phyloP scores from a whole-genome alignment of 2,797 vertebrate species.

The Sebastes iracundus region DNA sequence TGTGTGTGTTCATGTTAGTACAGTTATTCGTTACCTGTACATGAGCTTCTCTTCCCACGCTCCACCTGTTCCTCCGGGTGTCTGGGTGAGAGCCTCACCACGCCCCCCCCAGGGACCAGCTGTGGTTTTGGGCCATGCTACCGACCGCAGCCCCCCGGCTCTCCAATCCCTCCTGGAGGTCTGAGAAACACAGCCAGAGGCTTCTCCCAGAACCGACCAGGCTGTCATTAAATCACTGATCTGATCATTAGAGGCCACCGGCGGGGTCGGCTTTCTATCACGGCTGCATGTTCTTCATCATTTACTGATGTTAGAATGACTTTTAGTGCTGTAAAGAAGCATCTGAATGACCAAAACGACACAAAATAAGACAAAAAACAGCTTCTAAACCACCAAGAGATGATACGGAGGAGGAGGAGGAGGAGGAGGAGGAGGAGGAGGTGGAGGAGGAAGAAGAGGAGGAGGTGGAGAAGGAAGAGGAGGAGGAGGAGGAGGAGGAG shows the following conservation, averaged over 20 bases:
- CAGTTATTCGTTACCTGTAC: conserved; percentile 37
- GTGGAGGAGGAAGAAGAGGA: rapidly evolving
- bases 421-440: rapidly evolving
- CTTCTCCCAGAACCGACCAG: conserved; percentile 52
- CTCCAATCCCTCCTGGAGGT: conserved; percentile 21
- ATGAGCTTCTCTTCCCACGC: conserved; percentile 36
- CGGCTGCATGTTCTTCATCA: background rate
- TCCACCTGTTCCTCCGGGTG: conserved; percentile 33
- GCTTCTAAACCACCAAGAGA: background rate
- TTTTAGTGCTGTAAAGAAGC: background rate
- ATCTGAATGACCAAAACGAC: background rate
- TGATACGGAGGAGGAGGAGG: background rate
- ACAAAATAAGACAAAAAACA: background rate
- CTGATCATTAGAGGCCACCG: conserved; percentile 7
- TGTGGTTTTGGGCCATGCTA: conserved; percentile 23
- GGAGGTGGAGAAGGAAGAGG: no score
- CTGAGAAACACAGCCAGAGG: conserved; percentile 51
- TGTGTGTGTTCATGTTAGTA: conserved; percentile 32
- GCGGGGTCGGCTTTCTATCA: background rate
- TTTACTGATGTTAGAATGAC: background rate
- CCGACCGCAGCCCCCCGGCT: background rate
- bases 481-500: background rate
- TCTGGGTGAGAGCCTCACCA: background rate
- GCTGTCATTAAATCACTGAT: conserved; percentile 29
- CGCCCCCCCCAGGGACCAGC: conserved; percentile 20